Evolutionary conservation across 1,140 invertebrate species (phyloP).

Genomic region (Bombus sylvicola): DNA sequence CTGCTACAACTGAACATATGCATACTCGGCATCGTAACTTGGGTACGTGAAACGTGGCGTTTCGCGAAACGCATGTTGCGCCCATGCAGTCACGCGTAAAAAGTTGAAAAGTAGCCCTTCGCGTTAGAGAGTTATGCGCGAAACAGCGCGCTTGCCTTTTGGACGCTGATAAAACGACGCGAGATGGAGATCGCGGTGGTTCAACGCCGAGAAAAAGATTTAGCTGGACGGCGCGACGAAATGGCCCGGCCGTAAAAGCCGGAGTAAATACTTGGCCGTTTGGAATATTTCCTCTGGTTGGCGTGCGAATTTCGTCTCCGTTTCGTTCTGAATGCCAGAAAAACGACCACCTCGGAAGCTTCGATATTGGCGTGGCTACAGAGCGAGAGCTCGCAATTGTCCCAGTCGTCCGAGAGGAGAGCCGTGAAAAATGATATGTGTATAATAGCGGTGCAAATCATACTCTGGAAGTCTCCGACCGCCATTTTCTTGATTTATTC

Average conservation of each 20-base stretch:
- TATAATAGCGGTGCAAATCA: conserved; percentile 6
- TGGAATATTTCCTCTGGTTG: conserved; percentile 13
- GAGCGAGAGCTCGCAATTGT: not conserved
- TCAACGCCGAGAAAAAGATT: conserved; percentile 42
- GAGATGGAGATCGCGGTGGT: conserved; percentile 56
- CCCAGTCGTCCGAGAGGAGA: not conserved
- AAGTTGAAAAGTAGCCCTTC: conserved; percentile 73
- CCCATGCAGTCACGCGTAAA: conserved; percentile 54
- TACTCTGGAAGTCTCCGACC: not conserved
- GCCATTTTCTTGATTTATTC: conserved; percentile 1
- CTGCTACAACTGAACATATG: not conserved
- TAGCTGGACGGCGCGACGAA: not conserved
- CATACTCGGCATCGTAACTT: conserved; percentile 4
- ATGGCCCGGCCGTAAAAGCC: not conserved
- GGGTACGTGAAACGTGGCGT: conserved; percentile 19
- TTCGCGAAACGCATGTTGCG: conserved; percentile 25
- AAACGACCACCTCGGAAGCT: not conserved
- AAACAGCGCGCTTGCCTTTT: conserved; percentile 45
- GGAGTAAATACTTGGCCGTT: not conserved
- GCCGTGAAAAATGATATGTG: not conserved
- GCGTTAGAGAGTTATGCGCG: conserved; percentile 69
- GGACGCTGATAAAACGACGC: conserved; percentile 71
- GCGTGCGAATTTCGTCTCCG: not conserved
- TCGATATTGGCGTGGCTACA: not conserved
- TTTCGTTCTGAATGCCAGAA: not conserved